phyloP scores from a whole-genome alignment of 1,140 invertebrate species.

The Phthorimaea operculella region DNA sequence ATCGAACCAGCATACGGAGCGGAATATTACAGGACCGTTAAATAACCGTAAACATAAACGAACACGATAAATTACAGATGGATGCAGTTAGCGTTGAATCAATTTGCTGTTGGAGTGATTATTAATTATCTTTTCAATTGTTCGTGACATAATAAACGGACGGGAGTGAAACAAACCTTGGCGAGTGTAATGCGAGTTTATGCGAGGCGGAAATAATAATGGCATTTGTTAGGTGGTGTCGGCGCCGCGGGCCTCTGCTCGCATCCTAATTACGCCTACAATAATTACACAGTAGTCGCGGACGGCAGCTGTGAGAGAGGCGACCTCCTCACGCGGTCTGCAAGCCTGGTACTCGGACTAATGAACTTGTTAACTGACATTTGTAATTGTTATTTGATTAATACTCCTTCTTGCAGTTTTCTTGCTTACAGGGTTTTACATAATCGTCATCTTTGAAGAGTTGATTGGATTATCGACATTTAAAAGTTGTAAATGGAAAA shows the following conservation, averaged over 20 bases:
- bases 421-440: too few relatives aligned
- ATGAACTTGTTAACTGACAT: constrained; percentile 12
- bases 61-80: constrained; percentile 32
- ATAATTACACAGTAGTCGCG: constrained; percentile 59
- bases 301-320: constrained; percentile 26
- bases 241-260: constrained; percentile 50
- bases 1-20: constrained; percentile 20
- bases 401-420: too few relatives aligned
- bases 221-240: constrained; percentile 52
- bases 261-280: constrained; percentile 65
- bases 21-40: constrained; percentile 37
- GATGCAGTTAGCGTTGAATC: constrained; percentile 52
- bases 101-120: constrained; percentile 48
- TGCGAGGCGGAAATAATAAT: constrained; percentile 63
- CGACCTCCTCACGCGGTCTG: constrained; percentile 35
- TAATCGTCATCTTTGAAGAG: too few relatives aligned
- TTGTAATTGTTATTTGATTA: constrained; percentile 1
- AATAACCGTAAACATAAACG: constrained; percentile 43
- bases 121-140: constrained; percentile 57
- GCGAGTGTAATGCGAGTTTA: constrained; percentile 53
- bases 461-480: too few relatives aligned
- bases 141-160: constrained; percentile 59
- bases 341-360: constrained; percentile 24
- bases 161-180: constrained; percentile 51
- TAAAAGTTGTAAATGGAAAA: too few relatives aligned